Conservation (phyloP, 2,797 vertebrate genomes). For the Sebastes iracundus region DNA sequence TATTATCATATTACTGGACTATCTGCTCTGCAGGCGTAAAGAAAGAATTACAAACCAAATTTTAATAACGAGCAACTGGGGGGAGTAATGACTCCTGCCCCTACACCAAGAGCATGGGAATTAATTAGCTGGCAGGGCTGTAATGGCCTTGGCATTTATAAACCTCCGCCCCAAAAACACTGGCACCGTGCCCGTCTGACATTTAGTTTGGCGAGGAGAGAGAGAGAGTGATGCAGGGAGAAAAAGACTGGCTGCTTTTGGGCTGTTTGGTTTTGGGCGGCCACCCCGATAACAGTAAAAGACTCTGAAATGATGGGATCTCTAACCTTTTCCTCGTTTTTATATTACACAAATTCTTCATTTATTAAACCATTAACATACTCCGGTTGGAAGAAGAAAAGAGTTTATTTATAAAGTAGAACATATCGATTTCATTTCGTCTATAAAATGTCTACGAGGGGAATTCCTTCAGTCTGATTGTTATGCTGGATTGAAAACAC, state of each 20-base stretch:
- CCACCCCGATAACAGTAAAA: background rate
- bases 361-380: background rate
- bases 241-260: background rate
- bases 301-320: background rate
- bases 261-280: slow-evolving; percentile 11
- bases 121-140: slow-evolving; percentile 62
- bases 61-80: slow-evolving; percentile 57
- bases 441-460: background rate
- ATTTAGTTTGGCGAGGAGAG: slow-evolving; percentile 29
- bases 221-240: background rate
- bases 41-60: slow-evolving; percentile 51
- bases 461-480: background rate
- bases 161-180: slow-evolving; percentile 28
- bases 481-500: background rate
- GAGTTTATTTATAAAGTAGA: background rate
- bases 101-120: slow-evolving; percentile 46
- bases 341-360: background rate
- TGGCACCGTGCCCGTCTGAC: slow-evolving; percentile 42
- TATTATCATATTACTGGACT: slow-evolving; percentile 54
- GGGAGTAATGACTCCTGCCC: slow-evolving; percentile 59
- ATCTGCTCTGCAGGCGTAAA: slow-evolving; percentile 45
- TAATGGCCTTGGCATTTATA: slow-evolving; percentile 69
- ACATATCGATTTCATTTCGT: background rate
- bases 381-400: background rate
- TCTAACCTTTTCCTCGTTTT: background rate